Percentiles rank a stretch among this genome's conserved stretches.
Conservation (phyloP, 2,113 vertebrate genomes). For the Heteronetta atricapilla region DNA sequence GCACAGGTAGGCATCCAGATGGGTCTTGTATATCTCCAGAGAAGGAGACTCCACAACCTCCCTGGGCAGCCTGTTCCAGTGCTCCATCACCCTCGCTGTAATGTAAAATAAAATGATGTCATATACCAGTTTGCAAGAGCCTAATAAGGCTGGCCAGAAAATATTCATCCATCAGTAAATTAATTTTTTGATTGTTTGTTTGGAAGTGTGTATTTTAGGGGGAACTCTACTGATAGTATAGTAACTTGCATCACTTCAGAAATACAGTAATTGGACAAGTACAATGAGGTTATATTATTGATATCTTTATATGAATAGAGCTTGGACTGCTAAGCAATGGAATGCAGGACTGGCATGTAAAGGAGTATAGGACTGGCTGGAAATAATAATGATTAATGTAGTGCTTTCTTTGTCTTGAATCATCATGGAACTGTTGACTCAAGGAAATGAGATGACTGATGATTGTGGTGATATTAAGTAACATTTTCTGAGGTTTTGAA, state of each 20-base stretch:
- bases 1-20: too few relatives aligned
- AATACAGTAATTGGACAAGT: background rate
- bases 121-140: background rate
- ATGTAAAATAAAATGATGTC: background rate
- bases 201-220: rapidly evolving
- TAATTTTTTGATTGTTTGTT: background rate
- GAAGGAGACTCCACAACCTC: too few relatives aligned
- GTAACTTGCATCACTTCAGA: background rate
- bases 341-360: background rate
- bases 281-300: background rate
- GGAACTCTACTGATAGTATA: background rate
- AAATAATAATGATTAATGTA: background rate
- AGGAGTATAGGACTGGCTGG: background rate
- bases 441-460: background rate
- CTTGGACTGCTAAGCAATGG: background rate
- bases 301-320: background rate
- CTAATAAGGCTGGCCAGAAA: background rate
- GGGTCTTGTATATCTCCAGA: too few relatives aligned
- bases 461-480: background rate
- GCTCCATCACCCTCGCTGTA: background rate
- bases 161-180: background rate
- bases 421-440: background rate
- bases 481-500: background rate
- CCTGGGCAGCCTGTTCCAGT: too few relatives aligned
- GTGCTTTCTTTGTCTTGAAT: background rate